These are phyloP conservation scores for Meliscaeva auricollis DNA, from an alignment of 2,888 invertebrate species.

Conservation along the genomic window DNA sequence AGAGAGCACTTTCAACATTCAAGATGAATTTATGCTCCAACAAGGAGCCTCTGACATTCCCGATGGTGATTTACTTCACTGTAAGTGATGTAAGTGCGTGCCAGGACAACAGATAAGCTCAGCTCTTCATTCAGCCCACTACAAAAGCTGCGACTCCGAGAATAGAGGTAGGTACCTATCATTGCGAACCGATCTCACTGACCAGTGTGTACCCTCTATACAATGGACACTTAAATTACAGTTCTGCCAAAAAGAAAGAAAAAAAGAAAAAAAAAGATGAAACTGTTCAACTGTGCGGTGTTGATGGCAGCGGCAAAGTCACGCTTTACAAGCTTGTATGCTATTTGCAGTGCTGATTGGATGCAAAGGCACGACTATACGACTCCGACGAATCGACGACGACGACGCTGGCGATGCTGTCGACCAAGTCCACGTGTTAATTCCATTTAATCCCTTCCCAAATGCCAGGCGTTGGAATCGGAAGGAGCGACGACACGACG, in stretches of 20 bases:
- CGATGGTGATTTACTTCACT: slow-evolving; percentile 67
- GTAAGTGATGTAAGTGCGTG: slow-evolving; percentile 73
- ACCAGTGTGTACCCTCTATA: slow-evolving; percentile 9
- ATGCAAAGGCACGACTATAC: slow-evolving; percentile 46
- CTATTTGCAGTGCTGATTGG: slow-evolving; percentile 70
- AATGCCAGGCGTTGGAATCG: neutral
- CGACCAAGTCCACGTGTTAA: slow-evolving; percentile 73
- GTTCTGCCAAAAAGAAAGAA: slow-evolving; percentile 34
- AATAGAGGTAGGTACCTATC: slow-evolving; percentile 5
- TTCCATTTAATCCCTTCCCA: slow-evolving; percentile 71
- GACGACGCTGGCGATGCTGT: slow-evolving; percentile 57
- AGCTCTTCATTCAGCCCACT: slow-evolving; percentile 55
- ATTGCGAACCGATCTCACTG: slow-evolving; percentile 26
- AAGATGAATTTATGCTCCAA: slow-evolving; percentile 65
- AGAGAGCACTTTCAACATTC: slow-evolving; percentile 21
- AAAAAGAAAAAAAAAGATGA: slow-evolving; percentile 37
- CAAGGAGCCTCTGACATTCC: slow-evolving; percentile 49
- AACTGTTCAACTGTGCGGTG: slow-evolving; percentile 12
- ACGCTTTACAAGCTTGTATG: slow-evolving; percentile 72
- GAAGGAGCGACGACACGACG: slow-evolving; percentile 23
- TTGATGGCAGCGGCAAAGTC: slow-evolving; percentile 49
- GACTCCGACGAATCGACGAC: slow-evolving; percentile 24
- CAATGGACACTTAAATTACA: slow-evolving; percentile 65
- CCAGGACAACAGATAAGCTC: slow-evolving; percentile 56
- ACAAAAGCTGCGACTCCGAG: slow-evolving; percentile 57